Base-by-base conservation (phyloP, 2,797 vertebrate genomes). In the Eulemur coronatus region DNA sequence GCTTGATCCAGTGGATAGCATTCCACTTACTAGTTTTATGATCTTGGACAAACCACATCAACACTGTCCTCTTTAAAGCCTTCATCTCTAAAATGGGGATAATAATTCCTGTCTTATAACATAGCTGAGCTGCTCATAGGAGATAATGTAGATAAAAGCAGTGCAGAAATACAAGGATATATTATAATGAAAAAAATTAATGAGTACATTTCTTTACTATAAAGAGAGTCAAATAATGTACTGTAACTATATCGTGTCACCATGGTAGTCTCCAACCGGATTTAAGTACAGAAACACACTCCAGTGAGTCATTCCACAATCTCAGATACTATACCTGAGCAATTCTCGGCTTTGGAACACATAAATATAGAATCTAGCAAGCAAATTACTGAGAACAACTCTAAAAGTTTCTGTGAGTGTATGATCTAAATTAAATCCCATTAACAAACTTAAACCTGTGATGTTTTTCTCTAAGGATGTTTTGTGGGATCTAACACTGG, bases 81-180 rank as follows among this genome's bases (percentile, higher is more conserved):
- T 33, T 93, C 80, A 12, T 95, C 95, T 94, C 57, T 96, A 85
- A 96, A 97, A 84, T 89, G 95, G 70, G 94, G 55, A 88, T 82
- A 33, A 79, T 88, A 84, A 85, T 81, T 93, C 75, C 84, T 82
- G 35, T 4, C 57, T 88, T 46, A 24, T 65, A 81, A 72, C 55
- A 67, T 57, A 75, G 41, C 79, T 65, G 80, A 84, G n/a, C 20
- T 82, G 15, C 15, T 84, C 84, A 76, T 1, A 85, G 30, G 46
- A 76, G 13, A 33, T 35, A 52, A 76, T 65, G 13, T 65, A 82
- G 33, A 82, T 61, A 73, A 91, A 95, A 79, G 3, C 22, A 65
- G 43, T 70, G 18, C 26, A 79, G 57, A 75, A 93, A 92, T 84
- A 43, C 26, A 73, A 87, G 33, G 33, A 24, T 35, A 84, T 87